A percentile compares a stretch with the other conserved stretches of the same genome.
Conservation (phyloP, 1,140 invertebrate species). For the Luehdorfia chinensis region DNA sequence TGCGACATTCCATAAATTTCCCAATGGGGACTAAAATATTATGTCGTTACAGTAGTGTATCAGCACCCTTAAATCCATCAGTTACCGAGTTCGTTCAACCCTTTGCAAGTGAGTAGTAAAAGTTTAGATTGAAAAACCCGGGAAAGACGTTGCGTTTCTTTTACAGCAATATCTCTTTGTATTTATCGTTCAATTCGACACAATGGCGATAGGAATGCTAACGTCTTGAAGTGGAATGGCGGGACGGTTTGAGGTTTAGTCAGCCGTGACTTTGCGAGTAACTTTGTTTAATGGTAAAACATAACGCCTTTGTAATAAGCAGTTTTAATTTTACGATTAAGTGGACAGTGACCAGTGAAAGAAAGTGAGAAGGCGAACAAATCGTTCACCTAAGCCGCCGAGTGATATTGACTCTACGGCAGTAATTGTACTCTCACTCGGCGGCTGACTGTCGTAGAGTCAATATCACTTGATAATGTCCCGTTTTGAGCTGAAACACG, state of each 20-base stretch:
- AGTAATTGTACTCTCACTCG: too few species aligned
- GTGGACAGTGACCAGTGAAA: too few species aligned
- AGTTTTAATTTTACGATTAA: neutral
- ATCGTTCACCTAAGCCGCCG: too few species aligned
- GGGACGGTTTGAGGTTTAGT: neutral
- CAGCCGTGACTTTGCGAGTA: neutral
- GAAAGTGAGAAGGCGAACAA: too few species aligned
- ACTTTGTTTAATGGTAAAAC: neutral
- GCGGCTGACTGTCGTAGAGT: too few species aligned
- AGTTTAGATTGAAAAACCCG: conserved; percentile 16
- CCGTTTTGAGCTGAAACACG: too few species aligned
- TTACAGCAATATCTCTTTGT: conserved; percentile 10
- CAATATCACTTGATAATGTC: too few species aligned
- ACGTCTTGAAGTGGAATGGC: neutral
- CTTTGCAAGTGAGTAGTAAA: conserved; percentile 7
- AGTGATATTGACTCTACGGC: too few species aligned
- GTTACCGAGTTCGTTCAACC: conserved; percentile 15
- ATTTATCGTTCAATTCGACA: conserved; percentile 2
- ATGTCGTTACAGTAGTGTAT: neutral
- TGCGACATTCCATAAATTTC: too few species aligned
- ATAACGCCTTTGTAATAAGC: neutral
- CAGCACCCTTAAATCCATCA: neutral
- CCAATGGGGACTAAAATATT: too few species aligned
- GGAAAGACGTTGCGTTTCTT: conserved; percentile 6
- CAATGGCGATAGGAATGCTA: neutral